A percentile compares a stretch with the other conserved stretches of the same genome.
Evolutionary conservation across 2,888 invertebrate species (phyloP).

Genomic region (Branchellion lobata): DNA sequence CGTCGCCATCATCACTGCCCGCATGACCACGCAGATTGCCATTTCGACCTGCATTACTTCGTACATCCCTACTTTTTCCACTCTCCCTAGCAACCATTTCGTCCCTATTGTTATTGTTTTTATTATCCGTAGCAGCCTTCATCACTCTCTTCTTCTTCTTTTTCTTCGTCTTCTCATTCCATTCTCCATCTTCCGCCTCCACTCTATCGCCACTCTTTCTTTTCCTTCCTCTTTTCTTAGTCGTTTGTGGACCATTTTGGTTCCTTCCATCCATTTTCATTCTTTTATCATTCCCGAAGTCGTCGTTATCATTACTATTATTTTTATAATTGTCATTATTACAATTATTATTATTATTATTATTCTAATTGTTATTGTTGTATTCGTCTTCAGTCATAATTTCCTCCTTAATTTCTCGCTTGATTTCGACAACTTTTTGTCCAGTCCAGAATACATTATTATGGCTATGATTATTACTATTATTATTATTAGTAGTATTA

Average conservation of each 20-base stretch:
- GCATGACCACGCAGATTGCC: background rate
- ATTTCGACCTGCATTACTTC: background rate
- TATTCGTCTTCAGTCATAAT: constrained; percentile 2
- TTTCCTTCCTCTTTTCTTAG: no score
- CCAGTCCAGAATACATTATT: background rate
- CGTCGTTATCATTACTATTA: background rate
- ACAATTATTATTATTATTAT: background rate
- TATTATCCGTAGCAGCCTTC: no score
- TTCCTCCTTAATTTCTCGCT: constrained; percentile 35
- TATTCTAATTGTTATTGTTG: background rate
- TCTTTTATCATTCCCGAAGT: no score
- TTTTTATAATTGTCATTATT: background rate
- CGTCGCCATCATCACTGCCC: constrained; percentile 41
- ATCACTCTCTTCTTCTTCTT: no score
- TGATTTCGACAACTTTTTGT: background rate
- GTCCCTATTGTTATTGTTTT: no score
- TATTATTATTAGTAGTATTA: background rate
- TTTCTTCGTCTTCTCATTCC: no score
- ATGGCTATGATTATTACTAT: background rate
- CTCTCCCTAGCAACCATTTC: no score
- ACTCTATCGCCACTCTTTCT: no score
- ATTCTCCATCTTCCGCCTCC: no score
- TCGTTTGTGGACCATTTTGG: no score
- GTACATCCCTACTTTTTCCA: background rate
- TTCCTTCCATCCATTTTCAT: no score